Base-by-base conservation (phyloP, 2,888 invertebrate species). In the Nephrotoma guestfalica region DNA sequence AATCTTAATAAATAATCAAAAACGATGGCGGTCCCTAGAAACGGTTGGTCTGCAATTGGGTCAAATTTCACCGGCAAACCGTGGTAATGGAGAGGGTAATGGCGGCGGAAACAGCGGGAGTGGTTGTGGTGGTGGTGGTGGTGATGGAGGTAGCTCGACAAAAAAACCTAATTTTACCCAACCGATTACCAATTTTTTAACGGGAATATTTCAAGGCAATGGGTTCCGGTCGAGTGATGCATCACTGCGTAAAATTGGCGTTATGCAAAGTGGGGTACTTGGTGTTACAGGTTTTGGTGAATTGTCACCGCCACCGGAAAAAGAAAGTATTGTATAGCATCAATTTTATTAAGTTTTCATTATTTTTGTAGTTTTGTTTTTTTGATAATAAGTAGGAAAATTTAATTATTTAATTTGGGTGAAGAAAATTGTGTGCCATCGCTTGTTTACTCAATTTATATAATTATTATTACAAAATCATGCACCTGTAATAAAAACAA, bases 21-120 rank as follows among this genome's bases (percentile, higher is more conserved):
- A 96, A 91, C 94, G 95, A 89, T 97, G 96, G 95, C 94, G 94
- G 89, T 96, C 96, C 85, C 92, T 96, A 86, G 96, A 97, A 91
- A 94, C 94, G 88, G 93, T 96, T 87, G 90, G 87, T 30, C 13
- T 30, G 5, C 18, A 71, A 71, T 71, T 71, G 30, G 7, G 30
- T 30, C 71, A 71, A 71, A 30, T 30, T 9, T 18, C 71, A 3
- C 7, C 41, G 13, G 15, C 71, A 9, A 71, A 30, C 30, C 87
- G 87, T 87, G 41, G 89, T 43, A 43, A 89, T 57, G 88, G 90
- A 88, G 91, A 92, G 43, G 87, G 87, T 18, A 90, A 90, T 47
- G 88, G 90, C 88, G 87, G 88, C 86, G 89, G 89, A 86, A 90
- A 90, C 87, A 88, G 89, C 45, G 89, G 89, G 15, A 88, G 90